Evolutionary conservation across 1,140 invertebrate genomes (phyloP).

Genomic region (Spodoptera litura): DNA sequence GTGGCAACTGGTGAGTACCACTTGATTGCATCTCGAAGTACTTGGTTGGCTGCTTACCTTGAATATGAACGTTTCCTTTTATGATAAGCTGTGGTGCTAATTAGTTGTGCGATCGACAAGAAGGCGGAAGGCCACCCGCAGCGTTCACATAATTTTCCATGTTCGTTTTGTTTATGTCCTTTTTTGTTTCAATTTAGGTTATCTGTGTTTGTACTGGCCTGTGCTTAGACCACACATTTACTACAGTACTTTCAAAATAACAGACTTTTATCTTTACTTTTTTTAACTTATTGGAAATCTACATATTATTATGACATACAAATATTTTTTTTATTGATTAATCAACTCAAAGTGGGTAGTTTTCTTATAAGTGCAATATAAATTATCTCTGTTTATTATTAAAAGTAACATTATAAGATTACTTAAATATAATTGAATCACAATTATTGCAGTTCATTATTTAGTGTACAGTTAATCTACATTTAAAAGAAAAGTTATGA

Average conservation of each 20-base stretch:
- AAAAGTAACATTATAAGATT: too few relatives aligned
- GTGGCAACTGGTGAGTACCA: slow-evolving; percentile 93
- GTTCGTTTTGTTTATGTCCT: slow-evolving; percentile 41
- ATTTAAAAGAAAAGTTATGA: slow-evolving; percentile 9
- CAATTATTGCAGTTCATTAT: too few relatives aligned
- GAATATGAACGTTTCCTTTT: slow-evolving; percentile 74
- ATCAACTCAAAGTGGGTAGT: too few relatives aligned
- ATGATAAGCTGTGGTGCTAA: slow-evolving; percentile 75
- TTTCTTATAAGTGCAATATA: neutral
- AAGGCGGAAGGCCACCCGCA: slow-evolving; percentile 74
- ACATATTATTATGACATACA: too few relatives aligned
- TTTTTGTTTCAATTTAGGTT: slow-evolving; percentile 36
- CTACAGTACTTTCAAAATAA: neutral
- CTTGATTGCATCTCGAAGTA: slow-evolving; percentile 48
- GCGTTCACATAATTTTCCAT: slow-evolving; percentile 42
- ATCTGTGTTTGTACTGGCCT: slow-evolving; percentile 1
- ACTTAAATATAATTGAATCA: too few relatives aligned
- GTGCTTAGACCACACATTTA: neutral
- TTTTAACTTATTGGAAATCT: too few relatives aligned
- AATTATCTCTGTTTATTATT: too few relatives aligned
- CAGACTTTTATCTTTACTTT: neutral
- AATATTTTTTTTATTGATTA: too few relatives aligned
- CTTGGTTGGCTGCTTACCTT: slow-evolving; percentile 62
- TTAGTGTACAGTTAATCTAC: neutral
- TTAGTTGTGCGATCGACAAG: slow-evolving; percentile 65